These are phyloP conservation scores for Passer montanus DNA, from an alignment of 2,113 vertebrate species.

Conservation along the genomic window DNA sequence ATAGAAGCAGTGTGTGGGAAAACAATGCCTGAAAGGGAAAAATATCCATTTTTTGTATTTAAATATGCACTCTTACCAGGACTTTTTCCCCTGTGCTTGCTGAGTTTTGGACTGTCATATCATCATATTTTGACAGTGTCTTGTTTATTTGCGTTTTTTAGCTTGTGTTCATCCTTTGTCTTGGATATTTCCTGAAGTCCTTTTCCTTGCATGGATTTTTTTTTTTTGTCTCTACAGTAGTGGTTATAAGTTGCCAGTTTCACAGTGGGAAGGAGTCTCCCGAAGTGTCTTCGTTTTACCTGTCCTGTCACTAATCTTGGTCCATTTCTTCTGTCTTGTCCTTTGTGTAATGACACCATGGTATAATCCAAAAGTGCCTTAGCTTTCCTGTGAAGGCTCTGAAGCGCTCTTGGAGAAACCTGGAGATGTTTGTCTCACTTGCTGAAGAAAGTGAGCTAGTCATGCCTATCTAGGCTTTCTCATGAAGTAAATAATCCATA, in stretches of 20 bases:
- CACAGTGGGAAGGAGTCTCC: neutral
- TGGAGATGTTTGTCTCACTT: neutral
- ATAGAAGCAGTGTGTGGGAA: constrained; percentile 64
- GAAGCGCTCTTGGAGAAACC: neutral
- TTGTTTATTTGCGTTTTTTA: neutral
- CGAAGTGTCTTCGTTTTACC: neutral
- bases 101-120: neutral
- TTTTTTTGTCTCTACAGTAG: neutral
- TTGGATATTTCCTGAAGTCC: neutral
- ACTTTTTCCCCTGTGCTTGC: rapidly evolving
- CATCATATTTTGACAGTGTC: neutral
- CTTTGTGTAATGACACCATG: neutral
- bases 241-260: neutral
- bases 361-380: neutral
- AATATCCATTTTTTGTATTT: neutral
- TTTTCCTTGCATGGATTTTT: neutral
- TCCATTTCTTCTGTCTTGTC: neutral
- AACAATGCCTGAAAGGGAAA: constrained; percentile 57
- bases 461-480: neutral
- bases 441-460: neutral
- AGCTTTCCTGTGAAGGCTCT: neutral
- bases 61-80: neutral
- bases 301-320: neutral
- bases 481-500: neutral
- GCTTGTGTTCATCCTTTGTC: neutral